Percentiles rank a stretch among this genome's conserved stretches.
Evolutionary conservation across 2,113 vertebrate species (phyloP).

Genomic region (Hassar affinis): DNA sequence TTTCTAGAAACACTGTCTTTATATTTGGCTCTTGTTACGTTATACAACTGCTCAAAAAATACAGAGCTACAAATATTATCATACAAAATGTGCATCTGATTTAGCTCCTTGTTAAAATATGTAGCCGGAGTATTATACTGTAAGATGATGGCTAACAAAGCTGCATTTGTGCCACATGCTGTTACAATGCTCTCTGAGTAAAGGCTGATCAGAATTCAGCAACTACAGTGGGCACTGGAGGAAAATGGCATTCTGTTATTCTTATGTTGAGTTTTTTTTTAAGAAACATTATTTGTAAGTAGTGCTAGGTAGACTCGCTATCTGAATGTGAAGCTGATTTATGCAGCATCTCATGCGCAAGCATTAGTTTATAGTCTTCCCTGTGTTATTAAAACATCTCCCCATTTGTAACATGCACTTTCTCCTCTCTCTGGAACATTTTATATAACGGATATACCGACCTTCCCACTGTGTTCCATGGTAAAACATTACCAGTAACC

Average conservation of each 20-base stretch:
- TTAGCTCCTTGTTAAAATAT: not conserved
- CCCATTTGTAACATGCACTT: not conserved
- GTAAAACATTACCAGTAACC: not conserved
- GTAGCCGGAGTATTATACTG: not conserved
- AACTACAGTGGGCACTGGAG: not conserved
- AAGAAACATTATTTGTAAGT: not conserved
- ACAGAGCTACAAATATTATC: not conserved
- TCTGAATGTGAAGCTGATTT: not conserved
- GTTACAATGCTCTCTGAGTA: not conserved
- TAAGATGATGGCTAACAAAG: conserved; percentile 15
- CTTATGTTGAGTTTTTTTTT: not conserved
- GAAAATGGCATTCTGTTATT: not conserved
- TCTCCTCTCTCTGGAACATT: not conserved
- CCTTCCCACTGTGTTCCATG: not conserved
- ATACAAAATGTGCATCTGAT: conserved; percentile 27
- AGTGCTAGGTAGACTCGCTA: not conserved
- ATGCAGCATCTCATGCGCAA: not conserved
- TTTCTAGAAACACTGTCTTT: not conserved
- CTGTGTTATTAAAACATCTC: not conserved
- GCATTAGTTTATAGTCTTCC: not conserved
- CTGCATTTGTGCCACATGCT: not conserved
- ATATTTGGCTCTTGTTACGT: not conserved
- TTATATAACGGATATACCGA: too few relatives aligned
- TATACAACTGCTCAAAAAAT: conserved; percentile 1
- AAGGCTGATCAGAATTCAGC: conserved; percentile 21